A percentile compares a stretch with the other conserved stretches of the same genome.
Evolutionary conservation across 2,888 invertebrate species (phyloP).

Genomic region (Spilarctia lutea): DNA sequence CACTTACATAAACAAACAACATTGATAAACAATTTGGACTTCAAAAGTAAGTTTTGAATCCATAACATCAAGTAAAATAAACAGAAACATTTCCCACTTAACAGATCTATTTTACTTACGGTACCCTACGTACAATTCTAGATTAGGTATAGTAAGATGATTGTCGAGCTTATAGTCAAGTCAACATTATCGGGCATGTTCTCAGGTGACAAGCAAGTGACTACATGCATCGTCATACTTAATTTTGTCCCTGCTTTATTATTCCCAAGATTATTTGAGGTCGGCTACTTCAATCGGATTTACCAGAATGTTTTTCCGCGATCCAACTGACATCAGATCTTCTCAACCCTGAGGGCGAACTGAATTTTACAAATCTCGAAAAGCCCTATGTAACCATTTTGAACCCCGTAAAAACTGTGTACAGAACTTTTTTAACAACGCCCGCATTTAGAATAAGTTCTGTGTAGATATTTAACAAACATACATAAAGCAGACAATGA

Average conservation of each 20-base stretch:
- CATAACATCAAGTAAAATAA: slow-evolving; percentile 21
- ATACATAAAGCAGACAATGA: too few species aligned
- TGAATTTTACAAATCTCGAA: too few species aligned
- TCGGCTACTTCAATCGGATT: too few species aligned
- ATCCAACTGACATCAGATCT: too few species aligned
- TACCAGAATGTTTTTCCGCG: too few species aligned
- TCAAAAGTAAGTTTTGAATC: slow-evolving; percentile 18
- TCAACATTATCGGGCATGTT: neutral
- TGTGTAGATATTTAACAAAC: too few species aligned
- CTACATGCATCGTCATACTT: neutral
- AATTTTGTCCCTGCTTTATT: neutral
- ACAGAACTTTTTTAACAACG: too few species aligned
- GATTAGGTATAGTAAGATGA: slow-evolving; percentile 37
- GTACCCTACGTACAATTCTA: slow-evolving; percentile 43
- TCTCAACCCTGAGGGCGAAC: too few species aligned
- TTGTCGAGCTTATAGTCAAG: slow-evolving; percentile 21
- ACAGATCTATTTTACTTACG: slow-evolving; percentile 33
- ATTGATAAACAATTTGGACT: slow-evolving; percentile 21
- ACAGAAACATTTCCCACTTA: slow-evolving; percentile 27
- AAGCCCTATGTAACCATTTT: too few species aligned
- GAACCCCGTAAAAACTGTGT: too few species aligned
- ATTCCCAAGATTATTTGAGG: too few species aligned
- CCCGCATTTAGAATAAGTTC: too few species aligned
- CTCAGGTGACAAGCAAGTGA: neutral
- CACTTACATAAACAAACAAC: slow-evolving; percentile 33